Conservation (phyloP, 2,113 vertebrate genomes). For the Erythrocercus mccallii region DNA sequence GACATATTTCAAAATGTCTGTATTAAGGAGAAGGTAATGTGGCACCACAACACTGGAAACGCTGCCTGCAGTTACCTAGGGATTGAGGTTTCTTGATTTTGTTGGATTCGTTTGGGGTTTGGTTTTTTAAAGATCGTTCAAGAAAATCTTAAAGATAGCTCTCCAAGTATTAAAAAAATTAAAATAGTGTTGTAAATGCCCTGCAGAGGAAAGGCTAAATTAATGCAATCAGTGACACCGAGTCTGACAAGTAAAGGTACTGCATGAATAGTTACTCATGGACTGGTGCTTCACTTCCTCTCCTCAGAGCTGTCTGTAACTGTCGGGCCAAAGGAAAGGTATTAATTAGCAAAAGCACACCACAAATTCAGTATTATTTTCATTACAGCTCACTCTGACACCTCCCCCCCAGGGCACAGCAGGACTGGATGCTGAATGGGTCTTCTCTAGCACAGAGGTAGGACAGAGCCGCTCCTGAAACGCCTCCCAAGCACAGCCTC, state of each 20-base stretch:
- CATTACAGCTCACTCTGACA: not conserved
- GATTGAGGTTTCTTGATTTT: not conserved
- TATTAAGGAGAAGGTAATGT: not conserved
- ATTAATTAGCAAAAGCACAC: not conserved
- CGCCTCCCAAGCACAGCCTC: not conserved
- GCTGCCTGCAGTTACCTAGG: not conserved
- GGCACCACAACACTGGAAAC: not conserved
- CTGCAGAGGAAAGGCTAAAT: not conserved
- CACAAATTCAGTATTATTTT: not conserved
- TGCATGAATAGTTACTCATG: not conserved
- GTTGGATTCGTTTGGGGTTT: not conserved
- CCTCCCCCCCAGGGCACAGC: not conserved
- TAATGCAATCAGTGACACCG: not conserved
- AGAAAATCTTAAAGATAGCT: not conserved
- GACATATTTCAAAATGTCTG: not conserved
- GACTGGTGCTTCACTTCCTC: not conserved
- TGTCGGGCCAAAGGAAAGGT: not conserved
- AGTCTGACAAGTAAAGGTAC: not conserved
- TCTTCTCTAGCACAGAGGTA: not conserved
- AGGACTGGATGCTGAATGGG: not conserved
- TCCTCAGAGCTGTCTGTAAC: not conserved
- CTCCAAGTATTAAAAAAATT: not conserved
- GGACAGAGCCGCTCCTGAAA: not conserved
- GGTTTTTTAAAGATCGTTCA: not conserved
- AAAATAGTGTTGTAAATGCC: not conserved